Evolutionary conservation across 2,113 vertebrate species (phyloP), one percentile per base, ranked within the genome.

Genomic region (Ptyas mucosa): DNA sequence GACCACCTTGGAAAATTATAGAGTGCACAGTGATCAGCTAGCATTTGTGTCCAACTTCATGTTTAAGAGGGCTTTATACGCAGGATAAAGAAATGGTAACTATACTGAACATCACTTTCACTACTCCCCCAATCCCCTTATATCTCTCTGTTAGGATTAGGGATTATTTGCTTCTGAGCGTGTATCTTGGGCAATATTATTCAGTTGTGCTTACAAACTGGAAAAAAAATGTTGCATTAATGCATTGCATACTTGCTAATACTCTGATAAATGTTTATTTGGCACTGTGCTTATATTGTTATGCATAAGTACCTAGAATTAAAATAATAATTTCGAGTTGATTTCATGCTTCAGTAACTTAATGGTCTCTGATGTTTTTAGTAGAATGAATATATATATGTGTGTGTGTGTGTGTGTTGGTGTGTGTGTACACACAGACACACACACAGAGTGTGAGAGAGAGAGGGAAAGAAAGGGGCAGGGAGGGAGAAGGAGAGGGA

Each of bases 281-380:
- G 96, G 95, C 96, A 97, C 87, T 85, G 7, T 90, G 93, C 95
- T 97, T 95, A 93, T 96, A 94, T 93, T 89, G 96, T 93, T 97
- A 94, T 91, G 96, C 97, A 96, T 97, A 97, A 97, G 93, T 39
- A 96, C 97, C 93, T 96, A 92, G 97, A 97, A 97, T 97, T 97
- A 97, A 97, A 97, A 97, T 97, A 97, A 97, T 97, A 97, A 96
- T 97, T 97, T 97, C 96, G 95, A 94, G 96, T 96, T 97, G 95
- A 97, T 98, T 98, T 97, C 97, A 97, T 97, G 97, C 96, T 97
- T 97, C 97, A 53, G 18, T 97, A 94, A 61, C 94, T 98, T 98
- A 97, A 97, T 96, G 94, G 96, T 95, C 95, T 97, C 96, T 95
- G 95, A 93, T 96, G 96, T 90, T 95, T 94, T 95, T 92, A 94